Base-by-base conservation (phyloP, 2,888 invertebrate species). In the Hartigia nigra region DNA sequence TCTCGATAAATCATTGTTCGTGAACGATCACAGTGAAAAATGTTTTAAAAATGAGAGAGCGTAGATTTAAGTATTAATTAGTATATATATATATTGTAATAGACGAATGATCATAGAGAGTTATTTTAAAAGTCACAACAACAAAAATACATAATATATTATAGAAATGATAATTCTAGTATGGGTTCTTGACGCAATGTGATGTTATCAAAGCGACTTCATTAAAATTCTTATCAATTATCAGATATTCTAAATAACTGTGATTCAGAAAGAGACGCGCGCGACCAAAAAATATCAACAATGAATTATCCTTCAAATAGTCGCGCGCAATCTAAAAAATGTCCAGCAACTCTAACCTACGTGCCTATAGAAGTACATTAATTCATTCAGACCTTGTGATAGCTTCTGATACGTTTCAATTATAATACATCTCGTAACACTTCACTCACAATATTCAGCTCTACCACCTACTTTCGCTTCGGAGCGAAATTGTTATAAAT, bases 381-480 rank as follows among this genome's bases (percentile, higher is more conserved):
- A 55, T 55, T 55, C 55, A 23, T 23, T 55, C 55, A 23, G 23
- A 55, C 55, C 55, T 55, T 55, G 55, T 9, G 23, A 55, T 14
- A 78, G 74, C 74, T 70, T 77, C 69, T 39, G 36, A 76, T 72
- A 69, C 78, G 76, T 79, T 81, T 78, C 74, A 80, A 78, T 79
- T 79, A 80, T 80, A 35, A 79, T 79, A 82, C 79, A 82, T 77
- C 74, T 78, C 70, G 76, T 69, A 32, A 74, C 23, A 74, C 32
- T 37, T 31, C 74, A 35, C 14, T 72, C 72, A 31, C 72, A 72
- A 72, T 12, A 23, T 31, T 23, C 12, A 72, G 12, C 14, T 72
- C 31, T 55, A 23, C 23, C 0, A 55, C 23, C 23, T 85, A 86
- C 75, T 86, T 87, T 76, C 81, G 86, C 79, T 84, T 87, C n/a